Base-by-base conservation (phyloP, 2,113 vertebrate species). In the Centrocercus urophasianus region DNA sequence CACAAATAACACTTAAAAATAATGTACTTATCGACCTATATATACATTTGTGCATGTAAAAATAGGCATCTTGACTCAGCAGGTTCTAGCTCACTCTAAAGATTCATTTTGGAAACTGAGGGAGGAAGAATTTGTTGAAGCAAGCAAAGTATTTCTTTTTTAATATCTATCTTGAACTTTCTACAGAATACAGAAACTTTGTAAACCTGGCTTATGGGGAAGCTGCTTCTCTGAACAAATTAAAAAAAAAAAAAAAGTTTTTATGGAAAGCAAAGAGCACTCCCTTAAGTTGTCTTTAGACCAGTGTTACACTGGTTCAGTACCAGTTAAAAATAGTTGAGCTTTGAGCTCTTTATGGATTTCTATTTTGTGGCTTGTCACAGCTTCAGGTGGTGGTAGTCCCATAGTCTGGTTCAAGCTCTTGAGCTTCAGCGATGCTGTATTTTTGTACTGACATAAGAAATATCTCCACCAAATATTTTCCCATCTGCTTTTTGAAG, bases 111-210 rank as follows among this genome's bases (percentile, higher is more conserved):
- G 48, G 9, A 47, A 90, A 65, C 20, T 22, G 42, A 70, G 9
- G 18, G n/a, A 22, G 32, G 52, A 45, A 43, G 1, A 54, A 36
- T 12, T 70, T 43, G 4, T 52, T 8, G 34, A 65, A 90, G 25
- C 10, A 47, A 66, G 13, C 5, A 6, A 30, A 1, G 0, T 11
- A 12, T 3, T 13, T 20, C 0, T 61, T 19, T 45, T 47, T 40
- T 14, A 12, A 22, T 28, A 13, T 22, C 3, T 47, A 73, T 40
- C 28, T 66, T 1, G 30, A 0, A 1, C 15, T 54, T 66, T 21
- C 20, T 40, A 3, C 6, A 24, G 4, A 66, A 43, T 36, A 67
- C 10, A 21, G 8, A 59, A 47, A 2, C 28, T 17, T 86, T n/a
- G 27, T 34, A 74, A 45, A 27, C 10, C n/a, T n/a, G 19, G 3